Conservation (phyloP, 2,888 invertebrate genomes). For the Chesias legatella region DNA sequence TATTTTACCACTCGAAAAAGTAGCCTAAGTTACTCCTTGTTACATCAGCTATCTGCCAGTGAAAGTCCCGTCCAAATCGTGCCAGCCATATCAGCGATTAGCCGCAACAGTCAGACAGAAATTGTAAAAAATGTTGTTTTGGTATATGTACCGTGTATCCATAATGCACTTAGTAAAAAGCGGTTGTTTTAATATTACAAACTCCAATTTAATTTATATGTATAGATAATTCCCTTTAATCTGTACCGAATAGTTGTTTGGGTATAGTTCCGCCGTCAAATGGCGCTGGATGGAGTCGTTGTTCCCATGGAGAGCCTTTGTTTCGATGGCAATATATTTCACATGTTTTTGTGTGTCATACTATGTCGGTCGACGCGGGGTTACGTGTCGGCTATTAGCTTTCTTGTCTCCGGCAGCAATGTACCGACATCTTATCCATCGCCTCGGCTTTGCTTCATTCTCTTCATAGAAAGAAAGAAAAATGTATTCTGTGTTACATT, state of each 20-base stretch:
- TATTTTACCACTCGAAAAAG: too few relatives aligned
- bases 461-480: slow-evolving; percentile 13
- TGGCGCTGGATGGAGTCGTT: slow-evolving; percentile 33
- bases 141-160: too few relatives aligned
- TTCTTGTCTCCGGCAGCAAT: slow-evolving; percentile 15
- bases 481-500: too few relatives aligned
- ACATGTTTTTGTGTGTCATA: slow-evolving; percentile 32
- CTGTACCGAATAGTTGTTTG: slow-evolving; percentile 29
- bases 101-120: too few relatives aligned
- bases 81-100: too few relatives aligned
- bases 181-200: too few relatives aligned
- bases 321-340: slow-evolving; percentile 45
- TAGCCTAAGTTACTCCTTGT: too few relatives aligned
- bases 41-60: too few relatives aligned
- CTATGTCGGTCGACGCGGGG: slow-evolving; percentile 28
- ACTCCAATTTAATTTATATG: too few relatives aligned
- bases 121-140: too few relatives aligned
- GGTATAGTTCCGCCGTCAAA: slow-evolving; percentile 32
- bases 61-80: too few relatives aligned
- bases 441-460: slow-evolving; percentile 6
- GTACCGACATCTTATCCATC: slow-evolving; percentile 17
- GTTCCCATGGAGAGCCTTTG: slow-evolving; percentile 39
- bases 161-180: too few relatives aligned
- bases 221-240: slow-evolving; percentile 31
- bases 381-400: slow-evolving; percentile 18